These are phyloP conservation scores for Microplitis mediator DNA, from an alignment of 1,140 invertebrate genomes.

Conservation along the genomic window DNA sequence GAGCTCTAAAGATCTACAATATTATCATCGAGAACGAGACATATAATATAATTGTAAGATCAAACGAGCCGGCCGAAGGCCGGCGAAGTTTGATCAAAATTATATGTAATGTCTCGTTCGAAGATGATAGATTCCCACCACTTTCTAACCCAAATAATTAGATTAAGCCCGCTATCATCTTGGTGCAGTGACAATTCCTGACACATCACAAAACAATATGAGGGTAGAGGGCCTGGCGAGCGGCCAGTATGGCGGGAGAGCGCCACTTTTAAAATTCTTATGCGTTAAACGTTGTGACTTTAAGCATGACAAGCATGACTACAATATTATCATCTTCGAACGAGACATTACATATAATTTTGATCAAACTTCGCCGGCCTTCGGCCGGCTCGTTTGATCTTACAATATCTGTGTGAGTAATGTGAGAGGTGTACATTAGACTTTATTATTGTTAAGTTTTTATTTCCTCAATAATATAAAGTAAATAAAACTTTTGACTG, in stretches of 20 bases:
- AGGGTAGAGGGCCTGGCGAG: background rate
- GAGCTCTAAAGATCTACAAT: background rate
- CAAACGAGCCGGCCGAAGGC: constrained; percentile 7
- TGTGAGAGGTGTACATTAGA: no score
- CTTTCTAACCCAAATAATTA: background rate
- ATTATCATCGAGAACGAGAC: background rate
- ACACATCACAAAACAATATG: background rate
- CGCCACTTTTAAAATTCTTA: background rate
- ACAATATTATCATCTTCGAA: no score
- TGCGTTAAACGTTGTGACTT: background rate
- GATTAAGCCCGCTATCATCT: background rate
- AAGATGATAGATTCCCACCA: background rate
- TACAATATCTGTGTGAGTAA: no score
- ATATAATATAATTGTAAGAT: constrained; percentile 2
- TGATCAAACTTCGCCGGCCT: background rate
- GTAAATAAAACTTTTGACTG: no score
- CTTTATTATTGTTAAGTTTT: no score
- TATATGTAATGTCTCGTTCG: background rate
- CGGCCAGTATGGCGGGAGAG: background rate
- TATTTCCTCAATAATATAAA: no score
- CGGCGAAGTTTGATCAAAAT: background rate
- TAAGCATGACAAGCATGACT: no score
- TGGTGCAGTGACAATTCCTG: background rate
- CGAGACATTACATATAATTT: no score
- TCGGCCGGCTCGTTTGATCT: background rate